Percentiles rank a stretch among this genome's conserved stretches.
Evolutionary conservation across 2,888 invertebrate genomes (phyloP).

Genomic region (Tetramorium bicarinatum): DNA sequence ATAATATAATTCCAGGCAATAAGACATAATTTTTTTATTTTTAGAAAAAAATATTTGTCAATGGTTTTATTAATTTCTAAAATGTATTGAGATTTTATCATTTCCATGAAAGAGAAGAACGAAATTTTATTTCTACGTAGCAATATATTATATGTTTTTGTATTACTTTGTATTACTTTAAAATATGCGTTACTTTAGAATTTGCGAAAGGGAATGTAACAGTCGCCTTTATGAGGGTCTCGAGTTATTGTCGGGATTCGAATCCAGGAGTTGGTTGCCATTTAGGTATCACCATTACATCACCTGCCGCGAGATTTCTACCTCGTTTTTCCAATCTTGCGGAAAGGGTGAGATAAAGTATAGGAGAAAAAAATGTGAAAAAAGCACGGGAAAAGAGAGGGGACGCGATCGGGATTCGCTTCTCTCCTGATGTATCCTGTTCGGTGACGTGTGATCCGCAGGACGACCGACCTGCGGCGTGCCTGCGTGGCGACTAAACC

Average conservation of each 20-base stretch:
- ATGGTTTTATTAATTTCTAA: neutral
- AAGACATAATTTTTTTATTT: neutral
- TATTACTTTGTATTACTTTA: neutral
- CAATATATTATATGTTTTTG: neutral
- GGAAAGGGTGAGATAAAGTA: conserved; percentile 59
- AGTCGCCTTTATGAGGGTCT: conserved; percentile 34
- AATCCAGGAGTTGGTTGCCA: conserved; percentile 39
- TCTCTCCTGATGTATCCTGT: conserved; percentile 78
- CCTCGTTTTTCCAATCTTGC: conserved; percentile 73
- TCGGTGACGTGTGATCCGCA: conserved; percentile 85
- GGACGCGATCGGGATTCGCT: conserved; percentile 64
- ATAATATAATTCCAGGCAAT: neutral
- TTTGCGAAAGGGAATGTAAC: neutral
- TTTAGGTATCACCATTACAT: conserved; percentile 81
- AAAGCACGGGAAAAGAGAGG: conserved; percentile 64
- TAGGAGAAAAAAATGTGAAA: conserved; percentile 44
- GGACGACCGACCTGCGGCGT: conserved; percentile 80
- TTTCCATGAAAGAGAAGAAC: neutral
- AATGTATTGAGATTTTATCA: neutral
- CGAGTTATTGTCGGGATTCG: conserved; percentile 39
- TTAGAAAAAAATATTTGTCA: neutral
- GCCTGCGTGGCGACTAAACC: conserved; percentile 86
- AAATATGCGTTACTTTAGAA: neutral
- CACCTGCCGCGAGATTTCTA: conserved; percentile 80
- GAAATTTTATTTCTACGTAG: neutral